phyloP scores from a whole-genome alignment of 2,797 vertebrate genomes.

The Trachurus trachurus region DNA sequence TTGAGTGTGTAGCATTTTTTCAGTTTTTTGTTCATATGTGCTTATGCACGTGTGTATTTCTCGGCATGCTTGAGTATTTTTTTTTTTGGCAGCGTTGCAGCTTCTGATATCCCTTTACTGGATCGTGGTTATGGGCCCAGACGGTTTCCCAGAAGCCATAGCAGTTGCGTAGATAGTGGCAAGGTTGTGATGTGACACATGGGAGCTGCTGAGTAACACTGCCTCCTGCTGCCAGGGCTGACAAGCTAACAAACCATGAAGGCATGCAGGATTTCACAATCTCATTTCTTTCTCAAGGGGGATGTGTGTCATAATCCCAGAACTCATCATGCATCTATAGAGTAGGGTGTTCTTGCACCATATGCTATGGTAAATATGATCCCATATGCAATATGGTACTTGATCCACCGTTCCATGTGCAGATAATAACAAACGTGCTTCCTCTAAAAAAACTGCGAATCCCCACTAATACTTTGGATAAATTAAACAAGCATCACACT shows the following conservation, averaged over 20 bases:
- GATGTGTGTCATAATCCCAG: slow-evolving; percentile 51
- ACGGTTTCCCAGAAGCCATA: slow-evolving; percentile 82
- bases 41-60: slow-evolving; percentile 43
- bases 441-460: slow-evolving; percentile 18
- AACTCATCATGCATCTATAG: slow-evolving; percentile 19
- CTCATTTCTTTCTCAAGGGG: slow-evolving; percentile 27
- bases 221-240: slow-evolving; percentile 72
- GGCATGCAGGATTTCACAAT: slow-evolving; percentile 71
- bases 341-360: slow-evolving; percentile 7
- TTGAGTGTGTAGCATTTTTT: slow-evolving; percentile 22
- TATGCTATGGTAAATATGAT: slow-evolving; percentile 30
- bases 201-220: slow-evolving; percentile 81
- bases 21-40: neutral
- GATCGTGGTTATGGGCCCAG: slow-evolving; percentile 67
- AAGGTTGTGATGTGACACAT: slow-evolving; percentile 74
- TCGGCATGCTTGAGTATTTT: slow-evolving; percentile 45
- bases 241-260: slow-evolving; percentile 71
- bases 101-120: slow-evolving; percentile 69
- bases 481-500: slow-evolving; percentile 21
- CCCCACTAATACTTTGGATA: neutral
- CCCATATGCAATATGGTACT: neutral
- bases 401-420: neutral
- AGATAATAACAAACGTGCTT: neutral
- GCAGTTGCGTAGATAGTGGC: slow-evolving; percentile 55
- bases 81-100: slow-evolving; percentile 47